Evolutionary conservation across 1,140 invertebrate genomes (phyloP).

Genomic region (Galleria mellonella): DNA sequence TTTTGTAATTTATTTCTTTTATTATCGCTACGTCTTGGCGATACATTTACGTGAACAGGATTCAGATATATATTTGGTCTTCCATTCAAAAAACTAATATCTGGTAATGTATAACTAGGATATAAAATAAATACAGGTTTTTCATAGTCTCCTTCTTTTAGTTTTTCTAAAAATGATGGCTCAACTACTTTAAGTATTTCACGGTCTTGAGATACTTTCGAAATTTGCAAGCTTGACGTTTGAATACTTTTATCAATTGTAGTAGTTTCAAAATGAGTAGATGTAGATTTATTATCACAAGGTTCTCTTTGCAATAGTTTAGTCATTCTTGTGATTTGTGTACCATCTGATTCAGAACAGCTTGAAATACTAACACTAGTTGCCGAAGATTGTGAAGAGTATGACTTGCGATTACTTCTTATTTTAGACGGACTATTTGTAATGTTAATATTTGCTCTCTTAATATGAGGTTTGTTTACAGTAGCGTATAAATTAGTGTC

Average conservation of each 20-base stretch:
- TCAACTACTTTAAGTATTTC: constrained; percentile 76
- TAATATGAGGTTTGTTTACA: constrained; percentile 63
- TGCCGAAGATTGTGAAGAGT: constrained; percentile 62
- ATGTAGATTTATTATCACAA: constrained; percentile 65
- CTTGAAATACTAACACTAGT: constrained; percentile 73
- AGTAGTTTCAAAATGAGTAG: constrained; percentile 75
- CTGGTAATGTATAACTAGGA: constrained; percentile 93
- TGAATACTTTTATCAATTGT: constrained; percentile 84
- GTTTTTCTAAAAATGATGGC: constrained; percentile 79
- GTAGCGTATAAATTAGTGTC: constrained; percentile 68
- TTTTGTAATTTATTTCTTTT: constrained; percentile 48
- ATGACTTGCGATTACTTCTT: constrained; percentile 59
- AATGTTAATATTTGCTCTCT: constrained; percentile 72
- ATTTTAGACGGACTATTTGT: constrained; percentile 66
- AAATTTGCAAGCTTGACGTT: constrained; percentile 72
- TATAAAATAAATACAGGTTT: constrained; percentile 92
- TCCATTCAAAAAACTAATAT: constrained; percentile 87
- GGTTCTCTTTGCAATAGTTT: constrained; percentile 49
- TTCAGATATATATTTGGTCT: constrained; percentile 76
- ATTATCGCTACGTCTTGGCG: constrained; percentile 45
- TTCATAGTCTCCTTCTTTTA: constrained; percentile 77
- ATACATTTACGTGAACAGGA: constrained; percentile 63
- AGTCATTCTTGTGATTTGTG: constrained; percentile 69
- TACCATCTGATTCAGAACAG: constrained; percentile 72
- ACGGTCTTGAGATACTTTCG: constrained; percentile 48